Evolutionary conservation across 1,140 invertebrate species (phyloP), one percentile per base, ranked within the genome.

Genomic region (Adoxophyes honmai): DNA sequence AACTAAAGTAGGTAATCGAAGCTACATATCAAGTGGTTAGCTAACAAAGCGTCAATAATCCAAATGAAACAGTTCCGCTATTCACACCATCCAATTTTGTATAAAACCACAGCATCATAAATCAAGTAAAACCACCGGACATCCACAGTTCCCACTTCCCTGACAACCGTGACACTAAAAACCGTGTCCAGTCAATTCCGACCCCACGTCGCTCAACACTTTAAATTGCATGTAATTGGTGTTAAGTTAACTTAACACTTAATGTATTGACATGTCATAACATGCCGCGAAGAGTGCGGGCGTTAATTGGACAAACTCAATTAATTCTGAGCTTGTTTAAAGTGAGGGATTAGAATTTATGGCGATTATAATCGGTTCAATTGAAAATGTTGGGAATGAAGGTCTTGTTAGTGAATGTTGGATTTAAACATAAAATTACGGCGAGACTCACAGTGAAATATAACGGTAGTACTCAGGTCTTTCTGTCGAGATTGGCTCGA

Each of bases 161-260:
- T 21, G 42, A 0, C 21, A 21, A 18, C 11, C 42, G 21, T 48
- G 18, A 48, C 34, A 36, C n/a, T n/a, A n/a, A n/a, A n/a, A n/a
- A 36, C n/a, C 42, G 42, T 33, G 21, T 48, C 42, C 42, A 5
- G 10, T 70, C 59, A 64, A 70, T 70, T 60, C 36, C 57, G 52
- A 52, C 57, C 59, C 42, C 55, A 28, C n/a, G n/a, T 35, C 16
- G 36, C 51, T 37, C 51, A 52, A 59, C 72, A 68, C 42, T 72
- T 34, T 56, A 60, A 68, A 72, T 55, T 63, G 71, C 68, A 53
- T 70, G 63, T 73, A 80, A 79, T 77, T 76, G 74, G 55, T 70
- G 70, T 72, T 68, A 72, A 73, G 66, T 66, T 75, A 48, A 48
- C 42, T 48, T 48, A 38, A 48, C 42, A 48, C 16, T 48, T 48